Evolutionary conservation across 30 jellyfish, hydroid and myxozoan species (phyloP).

Genomic region (Pseudorhiza aurosa): DNA sequence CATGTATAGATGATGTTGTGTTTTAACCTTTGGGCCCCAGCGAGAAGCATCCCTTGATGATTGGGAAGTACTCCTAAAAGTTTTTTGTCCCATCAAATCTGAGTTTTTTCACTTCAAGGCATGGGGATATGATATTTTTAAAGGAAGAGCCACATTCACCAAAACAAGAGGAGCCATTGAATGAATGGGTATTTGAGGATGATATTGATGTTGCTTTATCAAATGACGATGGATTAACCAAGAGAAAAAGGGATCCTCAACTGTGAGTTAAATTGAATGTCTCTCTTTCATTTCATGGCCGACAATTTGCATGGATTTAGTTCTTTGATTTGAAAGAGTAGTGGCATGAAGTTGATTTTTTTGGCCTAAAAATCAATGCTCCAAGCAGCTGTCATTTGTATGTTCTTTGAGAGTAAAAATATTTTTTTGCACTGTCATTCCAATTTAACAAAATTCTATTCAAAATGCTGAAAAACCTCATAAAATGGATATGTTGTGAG

Average conservation of each 20-base stretch:
- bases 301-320: not conserved
- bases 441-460: too few species aligned
- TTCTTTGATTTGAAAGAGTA: too few species aligned
- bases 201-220: constrained; percentile 87
- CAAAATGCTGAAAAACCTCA: too few species aligned
- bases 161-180: constrained; percentile 9
- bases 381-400: too few species aligned
- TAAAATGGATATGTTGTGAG: too few species aligned
- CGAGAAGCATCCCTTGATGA: too few species aligned
- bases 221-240: constrained; percentile 80
- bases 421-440: too few species aligned
- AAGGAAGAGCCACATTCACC: constrained; percentile 35
- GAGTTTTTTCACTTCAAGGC: constrained; percentile 58
- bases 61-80: too few species aligned
- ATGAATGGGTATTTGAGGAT: constrained; percentile 75
- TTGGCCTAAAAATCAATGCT: not conserved
- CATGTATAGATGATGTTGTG: too few species aligned
- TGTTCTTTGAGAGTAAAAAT: too few species aligned
- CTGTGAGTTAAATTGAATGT: constrained; percentile 61
- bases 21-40: too few species aligned
- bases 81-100: too few species aligned
- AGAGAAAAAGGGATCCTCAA: constrained; percentile 87
- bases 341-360: not conserved
- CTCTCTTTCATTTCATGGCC: not conserved
- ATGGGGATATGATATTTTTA: constrained; percentile 89